Conservation (phyloP, 2,113 vertebrate species). For the Columbina picui region DNA sequence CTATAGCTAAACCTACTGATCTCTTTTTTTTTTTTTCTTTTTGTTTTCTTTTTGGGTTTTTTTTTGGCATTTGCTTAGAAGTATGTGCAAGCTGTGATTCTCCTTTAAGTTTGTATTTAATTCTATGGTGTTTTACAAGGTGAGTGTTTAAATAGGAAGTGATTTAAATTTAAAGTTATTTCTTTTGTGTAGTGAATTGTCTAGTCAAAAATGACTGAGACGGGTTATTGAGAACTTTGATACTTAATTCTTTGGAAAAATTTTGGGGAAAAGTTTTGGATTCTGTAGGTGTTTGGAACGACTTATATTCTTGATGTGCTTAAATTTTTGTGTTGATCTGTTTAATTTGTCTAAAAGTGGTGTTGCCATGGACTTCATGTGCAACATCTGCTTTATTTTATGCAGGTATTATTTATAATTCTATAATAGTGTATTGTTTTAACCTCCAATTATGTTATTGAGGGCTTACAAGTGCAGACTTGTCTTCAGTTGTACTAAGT, state of each 20-base stretch:
- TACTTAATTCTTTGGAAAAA: neutral
- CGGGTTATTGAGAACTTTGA: neutral
- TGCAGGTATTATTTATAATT: neutral
- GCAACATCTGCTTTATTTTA: neutral
- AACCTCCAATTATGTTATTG: neutral
- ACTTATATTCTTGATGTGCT: neutral
- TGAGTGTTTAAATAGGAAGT: neutral
- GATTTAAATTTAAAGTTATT: neutral
- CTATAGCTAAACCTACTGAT: neutral
- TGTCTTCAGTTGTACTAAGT: neutral
- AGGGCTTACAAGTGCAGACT: neutral
- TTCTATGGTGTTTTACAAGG: neutral
- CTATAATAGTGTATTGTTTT: neutral
- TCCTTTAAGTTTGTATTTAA: neutral
- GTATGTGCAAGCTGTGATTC: neutral
- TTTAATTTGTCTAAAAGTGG: neutral
- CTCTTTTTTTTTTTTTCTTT: neutral
- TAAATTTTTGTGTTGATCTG: neutral
- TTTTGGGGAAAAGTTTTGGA: neutral
- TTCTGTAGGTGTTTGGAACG: neutral
- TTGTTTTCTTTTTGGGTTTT: no score
- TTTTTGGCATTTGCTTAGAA: neutral
- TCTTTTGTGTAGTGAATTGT: neutral
- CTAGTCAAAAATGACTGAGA: neutral
- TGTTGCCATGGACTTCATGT: neutral